These are phyloP conservation scores for Seriola dumerili DNA, from an alignment of 2,113 vertebrate genomes.

Conservation along the genomic window DNA sequence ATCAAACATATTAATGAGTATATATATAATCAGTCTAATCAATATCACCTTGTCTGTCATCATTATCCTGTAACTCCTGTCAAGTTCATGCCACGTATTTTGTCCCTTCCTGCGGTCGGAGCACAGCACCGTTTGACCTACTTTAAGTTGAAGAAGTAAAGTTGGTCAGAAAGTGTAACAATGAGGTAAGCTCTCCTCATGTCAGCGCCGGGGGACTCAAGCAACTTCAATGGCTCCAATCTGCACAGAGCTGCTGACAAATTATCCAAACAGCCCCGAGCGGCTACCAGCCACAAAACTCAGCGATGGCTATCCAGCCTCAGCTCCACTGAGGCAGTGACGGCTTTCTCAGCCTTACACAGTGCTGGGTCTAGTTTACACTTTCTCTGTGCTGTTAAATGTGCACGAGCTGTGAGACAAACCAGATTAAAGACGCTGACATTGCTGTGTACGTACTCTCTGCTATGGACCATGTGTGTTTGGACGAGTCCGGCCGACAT, in stretches of 20 bases:
- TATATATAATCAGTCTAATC: background rate
- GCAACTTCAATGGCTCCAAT: constrained; percentile 49
- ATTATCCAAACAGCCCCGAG: constrained; percentile 39
- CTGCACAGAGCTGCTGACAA: constrained; percentile 54
- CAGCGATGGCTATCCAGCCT: constrained; percentile 24
- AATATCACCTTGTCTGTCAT: background rate
- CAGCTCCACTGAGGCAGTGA: constrained; percentile 14
- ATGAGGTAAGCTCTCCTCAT: constrained; percentile 41
- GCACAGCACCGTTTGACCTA: constrained; percentile 40
- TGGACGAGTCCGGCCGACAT: constrained; percentile 89
- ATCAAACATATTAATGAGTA: background rate
- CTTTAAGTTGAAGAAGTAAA: constrained; percentile 54
- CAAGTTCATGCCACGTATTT: background rate
- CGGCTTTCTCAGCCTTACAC: background rate
- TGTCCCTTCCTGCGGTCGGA: background rate
- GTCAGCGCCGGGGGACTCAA: constrained; percentile 32
- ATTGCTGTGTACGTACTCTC: constrained; percentile 84
- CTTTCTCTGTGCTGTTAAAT: background rate
- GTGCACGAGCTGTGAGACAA: background rate
- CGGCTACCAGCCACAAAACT: background rate
- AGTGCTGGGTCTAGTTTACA: too few relatives aligned
- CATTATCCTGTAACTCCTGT: background rate
- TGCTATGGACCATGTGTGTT: constrained; percentile 88
- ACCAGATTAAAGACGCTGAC: background rate
- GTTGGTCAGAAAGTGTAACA: constrained; percentile 50